Evolutionary conservation across 2,113 vertebrate genomes (phyloP).

Genomic region (Parus major): DNA sequence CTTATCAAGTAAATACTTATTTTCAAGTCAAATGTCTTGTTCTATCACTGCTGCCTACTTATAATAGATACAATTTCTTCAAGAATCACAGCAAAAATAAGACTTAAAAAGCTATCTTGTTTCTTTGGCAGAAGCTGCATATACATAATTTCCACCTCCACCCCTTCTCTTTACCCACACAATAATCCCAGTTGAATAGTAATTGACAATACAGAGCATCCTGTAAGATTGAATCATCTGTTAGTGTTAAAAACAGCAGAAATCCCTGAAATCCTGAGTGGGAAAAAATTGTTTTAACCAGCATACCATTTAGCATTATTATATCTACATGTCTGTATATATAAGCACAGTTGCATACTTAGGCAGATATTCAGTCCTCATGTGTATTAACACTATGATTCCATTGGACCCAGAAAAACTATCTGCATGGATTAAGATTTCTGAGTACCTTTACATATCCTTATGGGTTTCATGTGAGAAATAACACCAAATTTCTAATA

Average conservation of each 20-base stretch:
- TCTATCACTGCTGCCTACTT: not conserved
- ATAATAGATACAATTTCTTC: not conserved
- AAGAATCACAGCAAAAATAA: not conserved
- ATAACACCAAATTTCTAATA: not conserved
- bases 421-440: not conserved
- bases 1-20: not conserved
- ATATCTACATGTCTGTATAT: not conserved
- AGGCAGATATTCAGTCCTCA: not conserved
- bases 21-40: not conserved
- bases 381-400: not conserved
- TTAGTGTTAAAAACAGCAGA: not conserved
- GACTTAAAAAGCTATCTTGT: not conserved
- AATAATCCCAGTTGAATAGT: not conserved
- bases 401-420: not conserved
- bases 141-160: not conserved
- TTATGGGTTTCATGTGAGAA: not conserved
- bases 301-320: not conserved
- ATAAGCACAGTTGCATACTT: not conserved
- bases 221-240: not conserved
- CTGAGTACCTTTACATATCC: not conserved
- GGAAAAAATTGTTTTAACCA: not conserved
- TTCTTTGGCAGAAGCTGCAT: not conserved
- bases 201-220: constrained; percentile 1
- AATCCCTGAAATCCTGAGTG: not conserved
- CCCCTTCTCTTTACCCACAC: not conserved